These are phyloP conservation scores for Macaca nemestrina DNA, from an alignment of 2,113 vertebrate genomes.

Conservation along the genomic window DNA sequence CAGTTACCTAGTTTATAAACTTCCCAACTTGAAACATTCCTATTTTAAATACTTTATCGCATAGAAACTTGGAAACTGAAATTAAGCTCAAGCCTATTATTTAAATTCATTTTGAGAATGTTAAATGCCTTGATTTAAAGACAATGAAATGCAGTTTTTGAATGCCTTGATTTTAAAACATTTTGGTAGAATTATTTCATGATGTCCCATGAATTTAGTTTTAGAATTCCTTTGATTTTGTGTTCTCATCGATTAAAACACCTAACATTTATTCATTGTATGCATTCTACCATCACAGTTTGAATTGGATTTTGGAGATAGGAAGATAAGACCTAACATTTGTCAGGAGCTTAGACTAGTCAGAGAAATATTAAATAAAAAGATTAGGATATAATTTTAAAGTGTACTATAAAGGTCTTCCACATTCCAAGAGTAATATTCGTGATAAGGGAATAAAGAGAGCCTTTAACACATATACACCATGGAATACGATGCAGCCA, in stretches of 20 bases:
- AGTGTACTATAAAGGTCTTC: not conserved
- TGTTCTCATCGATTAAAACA: not conserved
- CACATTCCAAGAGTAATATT: not conserved
- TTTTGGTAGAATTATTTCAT: constrained; percentile 12
- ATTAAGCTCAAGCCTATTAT: not conserved
- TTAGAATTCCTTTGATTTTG: not conserved
- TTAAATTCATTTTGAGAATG: constrained; percentile 16
- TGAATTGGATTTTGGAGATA: not conserved
- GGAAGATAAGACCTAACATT: not conserved
- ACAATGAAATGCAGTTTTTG: not conserved
- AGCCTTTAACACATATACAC: not conserved
- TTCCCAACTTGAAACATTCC: not conserved
- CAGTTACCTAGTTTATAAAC: not conserved
- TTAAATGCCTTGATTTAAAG: constrained; percentile 15
- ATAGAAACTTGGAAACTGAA: constrained; percentile 11
- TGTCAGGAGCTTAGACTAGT: not conserved
- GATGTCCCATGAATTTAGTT: constrained; percentile 18
- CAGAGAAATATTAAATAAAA: not conserved
- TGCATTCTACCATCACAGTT: not conserved
- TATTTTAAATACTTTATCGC: constrained; percentile 19
- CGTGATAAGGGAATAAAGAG: not conserved
- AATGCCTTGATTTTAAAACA: constrained; percentile 26
- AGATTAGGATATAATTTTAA: not conserved
- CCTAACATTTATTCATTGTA: not conserved
- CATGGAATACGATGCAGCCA: no score